These are phyloP conservation scores for Plagodis pulveraria DNA, from an alignment of 2,888 invertebrate species.

Conservation along the genomic window DNA sequence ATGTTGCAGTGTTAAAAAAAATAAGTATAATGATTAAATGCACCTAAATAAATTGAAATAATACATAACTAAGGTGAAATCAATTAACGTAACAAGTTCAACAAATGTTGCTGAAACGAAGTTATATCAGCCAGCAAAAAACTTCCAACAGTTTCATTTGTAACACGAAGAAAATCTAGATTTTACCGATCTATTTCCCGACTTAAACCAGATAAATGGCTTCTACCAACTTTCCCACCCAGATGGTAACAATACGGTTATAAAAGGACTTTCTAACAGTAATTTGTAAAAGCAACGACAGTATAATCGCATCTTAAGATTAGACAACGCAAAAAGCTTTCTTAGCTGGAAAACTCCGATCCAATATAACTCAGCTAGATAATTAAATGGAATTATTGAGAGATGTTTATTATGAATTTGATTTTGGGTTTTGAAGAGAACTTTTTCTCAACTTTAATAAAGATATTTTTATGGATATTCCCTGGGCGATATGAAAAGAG, in stretches of 20 bases:
- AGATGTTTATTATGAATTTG: background rate
- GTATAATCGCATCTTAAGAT: slow-evolving; percentile 36
- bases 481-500: no score
- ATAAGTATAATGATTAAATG: no score
- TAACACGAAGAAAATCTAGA: slow-evolving; percentile 21
- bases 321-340: slow-evolving; percentile 14
- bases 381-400: slow-evolving; percentile 2
- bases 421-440: background rate
- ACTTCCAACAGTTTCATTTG: slow-evolving; percentile 12
- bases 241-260: slow-evolving; percentile 35
- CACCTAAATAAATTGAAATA: no score
- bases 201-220: slow-evolving; percentile 35
- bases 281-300: slow-evolving; percentile 37
- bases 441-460: background rate
- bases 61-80: no score
- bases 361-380: slow-evolving; percentile 3
- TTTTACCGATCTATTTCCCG: slow-evolving; percentile 24
- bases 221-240: slow-evolving; percentile 31
- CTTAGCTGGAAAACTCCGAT: slow-evolving; percentile 5
- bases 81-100: no score
- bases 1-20: no score
- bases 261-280: slow-evolving; percentile 36
- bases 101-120: no score
- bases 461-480: no score
- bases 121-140: background rate